Conservation (phyloP, 2,888 invertebrate genomes). For the Nemoura dubitans region DNA sequence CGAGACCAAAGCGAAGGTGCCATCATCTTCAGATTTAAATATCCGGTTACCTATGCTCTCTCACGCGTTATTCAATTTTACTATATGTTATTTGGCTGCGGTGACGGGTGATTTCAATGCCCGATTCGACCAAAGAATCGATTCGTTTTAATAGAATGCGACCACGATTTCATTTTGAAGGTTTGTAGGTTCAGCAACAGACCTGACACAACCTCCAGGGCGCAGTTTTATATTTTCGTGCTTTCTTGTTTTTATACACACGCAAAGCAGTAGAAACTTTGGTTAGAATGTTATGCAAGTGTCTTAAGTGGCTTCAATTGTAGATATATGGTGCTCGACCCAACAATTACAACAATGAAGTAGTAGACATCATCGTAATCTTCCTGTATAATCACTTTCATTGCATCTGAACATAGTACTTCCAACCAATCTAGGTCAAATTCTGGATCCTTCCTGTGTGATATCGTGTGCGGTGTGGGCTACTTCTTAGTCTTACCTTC, state of each 20-base stretch:
- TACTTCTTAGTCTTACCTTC: background rate
- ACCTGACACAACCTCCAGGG: too few relatives aligned
- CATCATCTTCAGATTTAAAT: background rate
- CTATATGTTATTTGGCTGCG: background rate
- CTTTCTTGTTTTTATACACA: too few relatives aligned
- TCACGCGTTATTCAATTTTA: background rate
- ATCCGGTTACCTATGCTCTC: background rate
- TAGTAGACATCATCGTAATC: background rate
- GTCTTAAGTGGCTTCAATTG: background rate
- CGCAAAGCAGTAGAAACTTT: too few relatives aligned
- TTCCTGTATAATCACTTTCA: background rate
- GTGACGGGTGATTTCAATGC: background rate
- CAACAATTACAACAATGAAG: conserved; percentile 12
- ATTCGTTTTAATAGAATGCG: too few relatives aligned
- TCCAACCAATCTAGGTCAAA: background rate
- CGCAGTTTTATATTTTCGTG: too few relatives aligned
- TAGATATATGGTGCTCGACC: background rate
- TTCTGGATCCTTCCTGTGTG: background rate
- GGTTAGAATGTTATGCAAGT: background rate
- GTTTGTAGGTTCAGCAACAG: too few relatives aligned
- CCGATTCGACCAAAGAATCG: background rate
- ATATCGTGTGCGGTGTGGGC: background rate
- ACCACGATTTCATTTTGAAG: background rate
- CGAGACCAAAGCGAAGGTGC: conserved; percentile 4
- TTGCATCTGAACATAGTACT: background rate